Conservation (phyloP, 2,113 vertebrate species). For the Platanista minor region DNA sequence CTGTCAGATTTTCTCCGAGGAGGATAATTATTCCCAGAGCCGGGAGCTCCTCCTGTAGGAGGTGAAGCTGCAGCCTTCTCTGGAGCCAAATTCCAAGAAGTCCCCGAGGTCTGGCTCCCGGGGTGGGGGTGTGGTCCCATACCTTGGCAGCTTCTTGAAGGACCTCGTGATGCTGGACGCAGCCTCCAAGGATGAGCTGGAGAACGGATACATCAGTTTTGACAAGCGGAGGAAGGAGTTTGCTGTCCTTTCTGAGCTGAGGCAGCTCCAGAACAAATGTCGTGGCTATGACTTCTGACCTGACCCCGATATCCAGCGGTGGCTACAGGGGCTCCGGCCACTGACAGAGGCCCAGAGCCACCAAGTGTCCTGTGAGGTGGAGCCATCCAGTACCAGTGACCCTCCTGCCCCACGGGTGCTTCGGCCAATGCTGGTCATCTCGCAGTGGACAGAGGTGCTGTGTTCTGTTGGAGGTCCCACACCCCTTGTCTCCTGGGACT, state of each 20-base stretch:
- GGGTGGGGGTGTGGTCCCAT: constrained; percentile 86
- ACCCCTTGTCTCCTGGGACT: constrained; percentile 76
- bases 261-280: constrained; percentile 89
- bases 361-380: constrained; percentile 88
- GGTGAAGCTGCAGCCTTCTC: constrained; percentile 38
- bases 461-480: constrained; percentile 74
- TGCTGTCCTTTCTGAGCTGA: constrained; percentile 90
- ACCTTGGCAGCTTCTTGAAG: constrained; percentile 92
- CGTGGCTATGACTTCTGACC: constrained; percentile 84
- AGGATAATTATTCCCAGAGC: constrained; percentile 92
- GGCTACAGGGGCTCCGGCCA: constrained; percentile 85
- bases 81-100: constrained; percentile 74
- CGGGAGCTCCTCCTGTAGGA: constrained; percentile 84
- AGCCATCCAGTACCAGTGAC: constrained; percentile 78
- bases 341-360: constrained; percentile 89
- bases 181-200: constrained; percentile 88
- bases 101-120: constrained; percentile 76
- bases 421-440: constrained; percentile 87
- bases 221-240: constrained; percentile 95
- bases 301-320: constrained; percentile 82
- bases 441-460: constrained; percentile 84
- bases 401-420: constrained; percentile 71
- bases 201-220: constrained; percentile 94
- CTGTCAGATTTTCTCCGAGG: constrained; percentile 87
- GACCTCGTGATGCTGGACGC: constrained; percentile 93